A percentile compares a stretch with the other conserved stretches of the same genome.
Conservation (phyloP, 2,797 vertebrate genomes). For the Hyperoplus immaculatus region DNA sequence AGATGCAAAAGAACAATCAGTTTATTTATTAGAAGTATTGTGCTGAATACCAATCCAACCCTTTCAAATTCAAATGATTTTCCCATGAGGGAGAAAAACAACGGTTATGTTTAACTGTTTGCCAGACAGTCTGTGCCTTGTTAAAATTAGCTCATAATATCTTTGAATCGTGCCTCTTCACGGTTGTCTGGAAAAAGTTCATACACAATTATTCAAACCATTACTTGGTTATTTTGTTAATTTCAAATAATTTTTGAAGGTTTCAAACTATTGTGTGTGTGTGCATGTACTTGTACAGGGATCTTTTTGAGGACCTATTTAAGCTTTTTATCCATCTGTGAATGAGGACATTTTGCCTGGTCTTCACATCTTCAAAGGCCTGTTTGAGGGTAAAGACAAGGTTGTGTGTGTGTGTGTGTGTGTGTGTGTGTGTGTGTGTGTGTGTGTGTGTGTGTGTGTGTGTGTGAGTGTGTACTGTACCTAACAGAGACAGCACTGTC, state of each 20-base stretch:
- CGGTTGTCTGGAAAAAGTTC: not conserved
- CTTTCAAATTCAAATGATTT: constrained; percentile 23
- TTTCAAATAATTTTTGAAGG: not conserved
- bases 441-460: constrained; percentile 11
- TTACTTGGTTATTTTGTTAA: constrained; percentile 3
- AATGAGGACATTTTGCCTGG: no score
- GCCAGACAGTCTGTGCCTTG: not conserved
- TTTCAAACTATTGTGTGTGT: not conserved
- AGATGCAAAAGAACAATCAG: constrained; percentile 26
- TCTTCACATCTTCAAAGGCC: no score
- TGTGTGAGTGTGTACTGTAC: constrained; percentile 72
- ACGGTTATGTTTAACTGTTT: not conserved
- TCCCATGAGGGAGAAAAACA: constrained; percentile 16
- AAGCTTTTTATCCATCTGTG: no score
- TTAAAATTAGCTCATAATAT: constrained; percentile 17
- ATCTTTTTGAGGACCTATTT: no score
- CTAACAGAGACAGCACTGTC: constrained; percentile 96
- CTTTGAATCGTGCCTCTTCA: not conserved
- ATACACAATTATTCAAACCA: not conserved
- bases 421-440: constrained; percentile 24
- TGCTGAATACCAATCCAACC: constrained; percentile 18
- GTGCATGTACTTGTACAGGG: not conserved
- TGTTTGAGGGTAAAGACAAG: no score
- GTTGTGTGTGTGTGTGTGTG: no score
- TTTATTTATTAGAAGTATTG: constrained; percentile 27